Base-by-base conservation (phyloP, 2,797 vertebrate species). In the Tapera naevia region DNA sequence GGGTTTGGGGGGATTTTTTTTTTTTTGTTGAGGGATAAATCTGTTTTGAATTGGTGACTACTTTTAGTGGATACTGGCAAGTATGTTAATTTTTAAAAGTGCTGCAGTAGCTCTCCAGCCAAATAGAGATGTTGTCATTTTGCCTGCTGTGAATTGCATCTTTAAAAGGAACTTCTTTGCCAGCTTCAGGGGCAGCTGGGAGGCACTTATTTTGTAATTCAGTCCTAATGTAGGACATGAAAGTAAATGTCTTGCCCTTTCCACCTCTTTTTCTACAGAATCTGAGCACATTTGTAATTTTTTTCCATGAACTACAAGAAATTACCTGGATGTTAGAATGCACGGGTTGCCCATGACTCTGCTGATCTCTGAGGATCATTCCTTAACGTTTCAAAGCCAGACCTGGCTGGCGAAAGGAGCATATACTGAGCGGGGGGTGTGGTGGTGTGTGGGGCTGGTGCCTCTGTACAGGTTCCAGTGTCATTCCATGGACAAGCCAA, bases 111-210 rank as follows among this genome's bases (percentile, higher is more conserved):
- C 57, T 78, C 50, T 69, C 32, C 17, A 72, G 79, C 41, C 79
- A 82, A 83, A 80, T 24, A 67, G 84, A 69, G 46, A n/a, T 62
- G 50, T 58, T 96, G 54, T 81, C 51, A 14, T 91, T 95, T 89
- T 93, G 53, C 61, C 50, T 85, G 25, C 75, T 86, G 65, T 75
- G 79, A 82, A 7, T 21, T 57, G 41, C 28, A 50, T 71, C 80
- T 91, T 64, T 32, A 35, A 65, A 89, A 88, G 45, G 32, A 80
- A 15, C 45, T 41, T 24, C 27, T 64, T 37, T 91, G 73, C 79
- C 65, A 83, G 75, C 57, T 91, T 89, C 54, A 65, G 14, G 54
- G 71, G 64, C 48, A 70, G 64, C 60, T 73, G 70, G 39, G 51
- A 91, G 50, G 33, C 43, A 24, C 48, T 61, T 80, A 45, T 85